phyloP scores from a whole-genome alignment of 2,113 vertebrate genomes.

The Nothocercus julius region DNA sequence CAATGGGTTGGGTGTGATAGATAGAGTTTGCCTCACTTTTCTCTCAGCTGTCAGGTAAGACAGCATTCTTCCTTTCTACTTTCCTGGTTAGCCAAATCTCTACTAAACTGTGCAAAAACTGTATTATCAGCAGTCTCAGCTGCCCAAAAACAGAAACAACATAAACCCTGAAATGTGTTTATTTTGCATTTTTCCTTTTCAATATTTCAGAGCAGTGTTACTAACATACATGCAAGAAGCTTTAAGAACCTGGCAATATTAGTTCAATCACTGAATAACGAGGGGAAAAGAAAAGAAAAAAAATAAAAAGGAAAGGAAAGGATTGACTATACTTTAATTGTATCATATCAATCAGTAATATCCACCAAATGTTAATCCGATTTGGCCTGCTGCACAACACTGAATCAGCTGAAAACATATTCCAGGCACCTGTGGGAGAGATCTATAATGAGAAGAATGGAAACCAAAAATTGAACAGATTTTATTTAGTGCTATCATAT shows the following conservation, averaged over 20 bases:
- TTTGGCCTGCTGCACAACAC: conserved; percentile 21
- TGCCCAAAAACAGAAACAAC: not conserved
- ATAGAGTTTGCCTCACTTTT: not conserved
- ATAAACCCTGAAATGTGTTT: not conserved
- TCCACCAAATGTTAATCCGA: not conserved
- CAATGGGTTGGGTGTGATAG: not conserved
- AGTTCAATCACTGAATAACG: not conserved
- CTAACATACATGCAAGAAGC: not conserved
- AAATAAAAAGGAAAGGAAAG: not conserved
- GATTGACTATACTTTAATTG: not conserved
- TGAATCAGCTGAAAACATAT: conserved; percentile 13
- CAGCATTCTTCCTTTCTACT: not conserved
- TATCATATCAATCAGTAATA: not conserved
- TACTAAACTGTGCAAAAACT: not conserved
- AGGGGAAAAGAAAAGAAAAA: not conserved
- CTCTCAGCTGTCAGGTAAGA: not conserved
- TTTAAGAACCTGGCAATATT: not conserved
- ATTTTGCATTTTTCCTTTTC: not conserved
- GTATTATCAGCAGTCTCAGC: not conserved
- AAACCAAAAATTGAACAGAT: conserved; percentile 16
- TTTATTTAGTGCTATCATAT: not conserved
- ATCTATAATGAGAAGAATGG: not conserved
- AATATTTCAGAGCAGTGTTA: not conserved
- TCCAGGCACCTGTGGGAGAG: conserved; percentile 3
- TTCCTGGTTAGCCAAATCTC: not conserved